Conservation (phyloP, 1,140 invertebrate species). For the Littorina saxatilis region DNA sequence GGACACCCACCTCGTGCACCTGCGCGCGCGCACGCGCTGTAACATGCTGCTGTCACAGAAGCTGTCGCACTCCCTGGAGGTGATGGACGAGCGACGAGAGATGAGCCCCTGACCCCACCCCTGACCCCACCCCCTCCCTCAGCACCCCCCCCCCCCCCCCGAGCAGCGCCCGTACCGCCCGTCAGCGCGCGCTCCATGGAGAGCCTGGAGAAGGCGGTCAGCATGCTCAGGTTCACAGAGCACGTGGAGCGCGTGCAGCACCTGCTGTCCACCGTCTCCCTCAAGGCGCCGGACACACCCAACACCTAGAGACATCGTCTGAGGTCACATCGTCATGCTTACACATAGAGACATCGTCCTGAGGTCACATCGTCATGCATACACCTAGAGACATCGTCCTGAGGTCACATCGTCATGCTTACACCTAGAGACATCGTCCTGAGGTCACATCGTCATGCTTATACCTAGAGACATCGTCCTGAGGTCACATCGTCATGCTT, state of each 20-base stretch:
- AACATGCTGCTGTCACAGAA: conserved; percentile 19
- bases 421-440: no score
- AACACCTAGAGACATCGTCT: not conserved
- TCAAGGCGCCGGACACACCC: not conserved
- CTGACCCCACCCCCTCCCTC: not conserved
- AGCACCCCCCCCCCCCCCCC: not conserved
- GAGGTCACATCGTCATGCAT: not conserved
- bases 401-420: not conserved
- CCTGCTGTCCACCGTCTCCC: conserved; percentile 8
- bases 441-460: no score
- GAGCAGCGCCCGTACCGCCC: not conserved
- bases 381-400: not conserved
- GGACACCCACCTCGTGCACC: conserved; percentile 2
- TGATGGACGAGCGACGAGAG: conserved; percentile 1
- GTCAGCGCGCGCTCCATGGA: conserved; percentile 24
- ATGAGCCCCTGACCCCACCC: not conserved
- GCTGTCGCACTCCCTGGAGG: conserved; percentile 12
- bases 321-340: not conserved
- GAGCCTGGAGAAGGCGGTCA: not conserved
- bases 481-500: no score
- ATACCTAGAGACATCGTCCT: no score
- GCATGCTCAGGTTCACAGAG: conserved; percentile 3
- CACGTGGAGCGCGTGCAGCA: conserved; percentile 12
- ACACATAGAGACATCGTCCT: not conserved
- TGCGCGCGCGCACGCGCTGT: conserved; percentile 15